Percentiles rank a stretch among this genome's conserved stretches.
Conservation (phyloP, 2,888 invertebrate genomes). For the Axea sp. region DNA sequence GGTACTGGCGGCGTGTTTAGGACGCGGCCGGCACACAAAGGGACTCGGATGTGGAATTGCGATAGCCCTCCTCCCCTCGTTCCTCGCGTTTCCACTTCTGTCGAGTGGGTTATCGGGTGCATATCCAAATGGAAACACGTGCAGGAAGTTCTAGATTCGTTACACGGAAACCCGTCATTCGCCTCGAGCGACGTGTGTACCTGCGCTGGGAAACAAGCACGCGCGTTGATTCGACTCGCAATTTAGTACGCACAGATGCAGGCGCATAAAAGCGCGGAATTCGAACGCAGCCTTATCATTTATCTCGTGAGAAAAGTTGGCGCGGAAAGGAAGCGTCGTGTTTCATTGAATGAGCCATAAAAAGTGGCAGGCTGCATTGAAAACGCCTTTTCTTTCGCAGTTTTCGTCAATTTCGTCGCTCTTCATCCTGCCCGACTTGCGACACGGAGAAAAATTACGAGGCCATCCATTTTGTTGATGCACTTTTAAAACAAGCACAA, state of each 20-base stretch:
- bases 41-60: conserved; percentile 59
- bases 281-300: conserved; percentile 52
- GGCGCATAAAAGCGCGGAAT: conserved; percentile 37
- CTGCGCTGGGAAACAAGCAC: conserved; percentile 41
- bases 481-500: neutral
- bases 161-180: conserved; percentile 62
- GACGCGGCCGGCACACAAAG: conserved; percentile 49
- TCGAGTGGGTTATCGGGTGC: conserved; percentile 62
- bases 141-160: conserved; percentile 68
- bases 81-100: conserved; percentile 35
- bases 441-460: neutral
- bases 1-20: too few relatives aligned
- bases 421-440: neutral
- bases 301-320: conserved; percentile 51
- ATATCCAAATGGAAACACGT: conserved; percentile 65
- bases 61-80: conserved; percentile 44
- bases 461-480: neutral
- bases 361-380: conserved; percentile 18
- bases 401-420: conserved; percentile 19
- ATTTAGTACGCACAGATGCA: conserved; percentile 19
- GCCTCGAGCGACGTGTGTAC: conserved; percentile 27
- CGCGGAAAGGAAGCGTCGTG: conserved; percentile 46
- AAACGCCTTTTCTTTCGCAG: conserved; percentile 15
- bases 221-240: neutral
- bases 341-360: conserved; percentile 41